Percentiles rank a stretch among this genome's conserved stretches.
Evolutionary conservation across 2,797 vertebrate genomes (phyloP).

Genomic region (Artibeus jamaicensis): DNA sequence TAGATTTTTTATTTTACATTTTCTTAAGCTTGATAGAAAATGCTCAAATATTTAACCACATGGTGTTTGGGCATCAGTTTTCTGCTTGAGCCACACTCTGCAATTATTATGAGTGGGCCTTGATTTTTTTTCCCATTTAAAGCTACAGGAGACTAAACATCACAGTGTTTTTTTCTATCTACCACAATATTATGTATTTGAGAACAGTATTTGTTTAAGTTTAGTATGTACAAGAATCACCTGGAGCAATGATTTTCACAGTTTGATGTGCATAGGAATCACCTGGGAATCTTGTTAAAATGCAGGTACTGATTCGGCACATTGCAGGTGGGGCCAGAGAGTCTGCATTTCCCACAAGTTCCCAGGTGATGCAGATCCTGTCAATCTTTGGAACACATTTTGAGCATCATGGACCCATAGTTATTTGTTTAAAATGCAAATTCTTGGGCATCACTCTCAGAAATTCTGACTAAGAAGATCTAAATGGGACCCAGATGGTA

Average conservation of each 20-base stretch:
- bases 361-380: neutral
- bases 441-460: neutral
- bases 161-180: neutral
- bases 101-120: neutral
- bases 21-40: neutral
- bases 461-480: neutral
- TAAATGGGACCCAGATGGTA: constrained; percentile 15
- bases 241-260: neutral
- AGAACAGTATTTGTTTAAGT: neutral
- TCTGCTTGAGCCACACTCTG: neutral
- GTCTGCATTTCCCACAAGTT: neutral
- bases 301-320: neutral
- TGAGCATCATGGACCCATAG: neutral
- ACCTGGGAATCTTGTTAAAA: neutral
- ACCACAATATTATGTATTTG: constrained; percentile 36
- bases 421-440: constrained; percentile 46
- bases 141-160: neutral
- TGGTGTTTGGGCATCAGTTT: neutral
- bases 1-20: neutral
- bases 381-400: neutral
- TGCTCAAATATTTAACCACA: neutral
- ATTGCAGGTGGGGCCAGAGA: neutral
- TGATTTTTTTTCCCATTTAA: neutral
- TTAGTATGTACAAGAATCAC: neutral
- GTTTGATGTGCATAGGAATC: neutral